Percentiles rank a stretch among this genome's conserved stretches.
These are phyloP conservation scores for Podarcis cretensis DNA, from an alignment of 2,113 vertebrate genomes.

Conservation along the genomic window DNA sequence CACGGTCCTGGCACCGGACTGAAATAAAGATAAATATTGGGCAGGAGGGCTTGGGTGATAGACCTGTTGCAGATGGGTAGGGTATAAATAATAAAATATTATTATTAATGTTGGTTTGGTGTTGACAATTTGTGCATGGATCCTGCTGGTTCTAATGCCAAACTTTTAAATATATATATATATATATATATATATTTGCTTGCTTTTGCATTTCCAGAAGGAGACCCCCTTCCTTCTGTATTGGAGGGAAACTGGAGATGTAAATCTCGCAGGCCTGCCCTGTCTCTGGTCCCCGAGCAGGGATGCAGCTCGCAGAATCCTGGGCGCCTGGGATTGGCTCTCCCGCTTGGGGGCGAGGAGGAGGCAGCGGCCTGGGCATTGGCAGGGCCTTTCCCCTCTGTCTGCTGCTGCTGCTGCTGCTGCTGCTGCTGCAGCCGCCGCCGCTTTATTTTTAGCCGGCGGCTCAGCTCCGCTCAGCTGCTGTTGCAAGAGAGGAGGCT, in stretches of 20 bases:
- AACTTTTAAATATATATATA: no score
- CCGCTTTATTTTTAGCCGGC: constrained; percentile 83
- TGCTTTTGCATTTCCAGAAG: no score
- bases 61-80: neutral
- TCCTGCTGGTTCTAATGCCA: neutral
- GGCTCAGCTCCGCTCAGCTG: constrained; percentile 59
- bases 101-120: neutral
- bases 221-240: neutral
- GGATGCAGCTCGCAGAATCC: neutral
- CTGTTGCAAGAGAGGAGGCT: constrained; percentile 57
- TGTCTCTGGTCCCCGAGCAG: neutral
- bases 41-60: neutral
- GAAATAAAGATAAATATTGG: neutral
- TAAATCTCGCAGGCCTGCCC: neutral
- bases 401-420: no score
- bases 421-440: neutral
- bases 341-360: constrained; percentile 27
- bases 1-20: no score
- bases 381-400: constrained; percentile 69
- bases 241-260: neutral
- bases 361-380: constrained; percentile 39
- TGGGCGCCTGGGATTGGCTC: constrained; percentile 41
- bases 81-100: no score
- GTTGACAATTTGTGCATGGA: neutral
- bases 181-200: no score